Conservation (phyloP, 2,888 invertebrate species). For the Cataglyphis rosenhaueri region DNA sequence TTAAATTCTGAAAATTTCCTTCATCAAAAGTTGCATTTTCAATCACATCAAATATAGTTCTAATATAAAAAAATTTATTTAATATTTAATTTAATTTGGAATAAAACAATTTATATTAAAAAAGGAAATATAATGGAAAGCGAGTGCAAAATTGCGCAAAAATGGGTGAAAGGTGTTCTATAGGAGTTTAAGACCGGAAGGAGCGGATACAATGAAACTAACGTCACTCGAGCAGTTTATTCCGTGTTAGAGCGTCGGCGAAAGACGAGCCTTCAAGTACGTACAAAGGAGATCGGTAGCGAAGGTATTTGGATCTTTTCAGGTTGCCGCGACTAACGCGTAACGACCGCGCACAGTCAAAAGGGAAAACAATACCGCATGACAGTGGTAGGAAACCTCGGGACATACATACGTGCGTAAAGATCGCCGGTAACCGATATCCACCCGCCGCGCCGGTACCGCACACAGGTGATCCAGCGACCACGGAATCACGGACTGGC, state of each 20-base stretch:
- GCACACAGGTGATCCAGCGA: conserved; percentile 67
- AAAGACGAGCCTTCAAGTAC: conserved; percentile 74
- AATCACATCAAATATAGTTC: background rate
- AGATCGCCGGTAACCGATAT: conserved; percentile 80
- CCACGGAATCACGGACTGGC: conserved; percentile 76
- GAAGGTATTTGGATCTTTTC: conserved; percentile 73
- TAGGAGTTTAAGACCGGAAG: conserved; percentile 65
- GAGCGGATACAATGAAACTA: conserved; percentile 38
- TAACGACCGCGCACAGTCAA: conserved; percentile 77
- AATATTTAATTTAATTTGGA: background rate
- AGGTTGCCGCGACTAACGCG: conserved; percentile 54
- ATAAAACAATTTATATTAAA: background rate
- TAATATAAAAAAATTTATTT: background rate
- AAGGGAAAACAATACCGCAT: conserved; percentile 83
- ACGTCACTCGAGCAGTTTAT: conserved; percentile 73
- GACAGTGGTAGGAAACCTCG: conserved; percentile 72
- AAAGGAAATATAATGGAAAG: no score
- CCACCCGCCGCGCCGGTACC: conserved; percentile 68
- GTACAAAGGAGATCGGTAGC: conserved; percentile 74
- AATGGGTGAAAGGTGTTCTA: conserved; percentile 2
- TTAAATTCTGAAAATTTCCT: background rate
- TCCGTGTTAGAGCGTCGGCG: conserved; percentile 69
- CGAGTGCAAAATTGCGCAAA: conserved; percentile 2
- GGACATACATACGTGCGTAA: conserved; percentile 36
- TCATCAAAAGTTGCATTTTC: background rate